These are phyloP conservation scores for Eristalinus sepulchralis DNA, from an alignment of 2,888 invertebrate species.

Conservation along the genomic window DNA sequence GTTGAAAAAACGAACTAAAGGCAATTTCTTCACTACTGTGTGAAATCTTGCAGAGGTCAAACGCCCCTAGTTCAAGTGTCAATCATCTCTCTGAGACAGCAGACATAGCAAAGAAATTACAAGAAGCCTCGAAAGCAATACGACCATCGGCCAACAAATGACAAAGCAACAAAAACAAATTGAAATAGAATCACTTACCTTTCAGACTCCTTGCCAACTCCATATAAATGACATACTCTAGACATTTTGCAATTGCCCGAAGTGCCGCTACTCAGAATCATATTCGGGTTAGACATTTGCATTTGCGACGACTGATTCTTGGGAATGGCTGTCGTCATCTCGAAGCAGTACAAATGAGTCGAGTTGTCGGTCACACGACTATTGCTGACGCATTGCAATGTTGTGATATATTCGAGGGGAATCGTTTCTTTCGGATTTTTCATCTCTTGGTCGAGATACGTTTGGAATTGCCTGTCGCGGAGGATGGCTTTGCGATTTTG, in stretches of 20 bases:
- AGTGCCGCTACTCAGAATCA: conserved; percentile 77
- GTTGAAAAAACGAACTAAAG: not conserved
- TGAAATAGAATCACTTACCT: conserved; percentile 71
- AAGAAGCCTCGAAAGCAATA: no score
- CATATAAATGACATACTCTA: conserved; percentile 79
- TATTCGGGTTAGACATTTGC: conserved; percentile 78
- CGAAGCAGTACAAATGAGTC: conserved; percentile 80
- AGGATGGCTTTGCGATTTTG: conserved; percentile 88
- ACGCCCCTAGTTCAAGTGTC: not conserved
- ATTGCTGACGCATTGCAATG: conserved; percentile 80
- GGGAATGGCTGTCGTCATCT: conserved; percentile 78
- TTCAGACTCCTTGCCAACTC: conserved; percentile 81
- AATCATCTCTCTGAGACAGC: not conserved
- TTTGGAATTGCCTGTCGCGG: conserved; percentile 87
- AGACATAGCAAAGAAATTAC: no score
- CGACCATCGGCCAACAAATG: not conserved
- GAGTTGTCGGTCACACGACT: conserved; percentile 81
- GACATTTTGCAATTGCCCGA: conserved; percentile 79
- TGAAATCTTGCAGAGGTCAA: no score
- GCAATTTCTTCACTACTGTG: no score
- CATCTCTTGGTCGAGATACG: conserved; percentile 88
- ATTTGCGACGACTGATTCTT: conserved; percentile 76
- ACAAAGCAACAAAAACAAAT: not conserved
- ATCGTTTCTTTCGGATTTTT: conserved; percentile 87
- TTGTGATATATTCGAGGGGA: conserved; percentile 83